A percentile compares a stretch with the other conserved stretches of the same genome.
phyloP scores from a whole-genome alignment of 1,140 invertebrate genomes.

The Cherax quadricarinatus region DNA sequence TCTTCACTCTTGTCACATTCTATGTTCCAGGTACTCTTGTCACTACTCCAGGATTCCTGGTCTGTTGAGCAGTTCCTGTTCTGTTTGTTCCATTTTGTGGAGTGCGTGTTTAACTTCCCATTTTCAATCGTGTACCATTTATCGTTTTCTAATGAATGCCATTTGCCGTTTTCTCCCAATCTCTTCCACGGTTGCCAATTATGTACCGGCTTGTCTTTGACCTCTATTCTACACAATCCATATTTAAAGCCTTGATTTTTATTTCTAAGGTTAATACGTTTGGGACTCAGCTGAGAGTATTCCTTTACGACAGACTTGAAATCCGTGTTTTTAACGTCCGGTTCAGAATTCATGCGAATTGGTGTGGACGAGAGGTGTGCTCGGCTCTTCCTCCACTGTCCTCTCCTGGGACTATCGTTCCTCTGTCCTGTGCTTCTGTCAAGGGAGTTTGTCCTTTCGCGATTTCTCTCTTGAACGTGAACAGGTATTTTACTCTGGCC shows the following conservation, averaged over 20 bases:
- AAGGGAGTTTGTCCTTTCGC: constrained; percentile 41
- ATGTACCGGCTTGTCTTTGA: constrained; percentile 56
- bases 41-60: constrained; percentile 34
- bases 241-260: constrained; percentile 62
- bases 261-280: constrained; percentile 53
- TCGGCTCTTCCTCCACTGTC: not conserved
- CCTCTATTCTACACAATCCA: constrained; percentile 54
- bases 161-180: constrained; percentile 46
- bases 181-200: constrained; percentile 42
- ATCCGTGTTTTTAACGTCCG: constrained; percentile 37
- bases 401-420: constrained; percentile 21
- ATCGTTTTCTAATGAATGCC: constrained; percentile 34
- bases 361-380: constrained; percentile 6
- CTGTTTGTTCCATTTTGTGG: constrained; percentile 52
- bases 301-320: constrained; percentile 52
- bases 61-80: constrained; percentile 40
- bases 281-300: constrained; percentile 59
- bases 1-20: constrained; percentile 64
- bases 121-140: constrained; percentile 24
- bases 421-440: constrained; percentile 1
- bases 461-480: constrained; percentile 38
- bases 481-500: constrained; percentile 47
- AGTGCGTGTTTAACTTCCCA: constrained; percentile 55
- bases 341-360: constrained; percentile 40
- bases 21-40: constrained; percentile 43